Conservation (phyloP, 2,888 invertebrate genomes). For the Cataglyphis albicans region DNA sequence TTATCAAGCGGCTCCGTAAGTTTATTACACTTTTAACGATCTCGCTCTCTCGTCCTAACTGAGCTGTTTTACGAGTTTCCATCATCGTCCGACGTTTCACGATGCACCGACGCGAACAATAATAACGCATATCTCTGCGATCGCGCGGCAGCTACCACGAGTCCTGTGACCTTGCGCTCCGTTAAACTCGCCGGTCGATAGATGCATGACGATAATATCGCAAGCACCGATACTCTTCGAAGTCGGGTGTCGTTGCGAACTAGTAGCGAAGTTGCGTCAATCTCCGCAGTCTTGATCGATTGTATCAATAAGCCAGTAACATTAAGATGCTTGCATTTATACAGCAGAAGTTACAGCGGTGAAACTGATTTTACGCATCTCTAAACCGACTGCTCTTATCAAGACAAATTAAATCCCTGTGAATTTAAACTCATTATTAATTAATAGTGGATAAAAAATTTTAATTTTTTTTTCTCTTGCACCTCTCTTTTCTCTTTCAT, state of each 20-base stretch:
- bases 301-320: constrained; percentile 57
- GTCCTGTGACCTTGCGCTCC: constrained; percentile 62
- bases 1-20: constrained; percentile 62
- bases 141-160: constrained; percentile 56
- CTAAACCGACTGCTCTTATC: background rate
- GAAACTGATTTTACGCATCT: constrained; percentile 22
- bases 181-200: constrained; percentile 67
- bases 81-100: constrained; percentile 66
- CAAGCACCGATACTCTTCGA: constrained; percentile 65
- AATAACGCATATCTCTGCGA: constrained; percentile 68
- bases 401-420: constrained; percentile 12
- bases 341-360: constrained; percentile 4
- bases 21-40: constrained; percentile 68
- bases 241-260: constrained; percentile 59
- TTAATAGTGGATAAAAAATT: background rate
- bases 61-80: constrained; percentile 68
- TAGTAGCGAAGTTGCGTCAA: constrained; percentile 61
- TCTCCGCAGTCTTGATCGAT: constrained; percentile 62
- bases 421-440: background rate
- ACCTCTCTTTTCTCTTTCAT: background rate
- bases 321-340: constrained; percentile 32
- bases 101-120: constrained; percentile 68
- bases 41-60: constrained; percentile 46
- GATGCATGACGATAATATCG: constrained; percentile 69
- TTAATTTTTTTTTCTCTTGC: background rate